These are phyloP conservation scores for Ridgeia piscesae DNA, from an alignment of 1,140 invertebrate genomes.

Conservation along the genomic window DNA sequence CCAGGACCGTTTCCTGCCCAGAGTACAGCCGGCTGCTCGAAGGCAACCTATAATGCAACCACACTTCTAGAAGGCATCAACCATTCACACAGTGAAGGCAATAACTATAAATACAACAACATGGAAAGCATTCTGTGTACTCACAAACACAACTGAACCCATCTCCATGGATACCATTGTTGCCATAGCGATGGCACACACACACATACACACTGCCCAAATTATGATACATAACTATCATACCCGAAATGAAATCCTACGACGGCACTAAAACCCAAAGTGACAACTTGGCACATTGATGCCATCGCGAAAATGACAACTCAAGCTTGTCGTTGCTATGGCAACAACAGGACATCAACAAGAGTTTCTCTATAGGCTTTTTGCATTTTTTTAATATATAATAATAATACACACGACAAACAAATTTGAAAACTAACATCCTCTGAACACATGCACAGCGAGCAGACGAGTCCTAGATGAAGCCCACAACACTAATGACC, in stretches of 20 bases:
- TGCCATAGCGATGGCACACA: not conserved
- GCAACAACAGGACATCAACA: not conserved
- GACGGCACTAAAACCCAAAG: not conserved
- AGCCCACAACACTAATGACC: not conserved
- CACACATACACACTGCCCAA: not conserved
- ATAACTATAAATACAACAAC: conserved; percentile 6
- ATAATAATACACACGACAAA: conserved; percentile 1
- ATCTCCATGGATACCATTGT: not conserved
- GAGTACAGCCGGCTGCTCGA: not conserved
- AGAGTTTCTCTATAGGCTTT: not conserved
- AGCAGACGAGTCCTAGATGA: not conserved
- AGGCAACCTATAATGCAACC: not conserved
- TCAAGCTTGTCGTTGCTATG: not conserved
- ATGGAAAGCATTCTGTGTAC: not conserved
- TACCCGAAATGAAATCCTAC: not conserved
- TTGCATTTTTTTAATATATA: not conserved
- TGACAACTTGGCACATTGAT: not conserved
- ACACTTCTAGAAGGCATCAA: not conserved
- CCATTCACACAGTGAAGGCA: not conserved
- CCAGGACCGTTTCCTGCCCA: not conserved
- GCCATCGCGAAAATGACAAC: not conserved
- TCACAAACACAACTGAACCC: not conserved
- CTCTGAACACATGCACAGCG: not conserved
- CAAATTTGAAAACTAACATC: conserved; percentile 6
- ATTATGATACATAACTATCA: not conserved